These are phyloP conservation scores for Tachysurus fulvidraco DNA, from an alignment of 2,113 vertebrate genomes.

Conservation along the genomic window DNA sequence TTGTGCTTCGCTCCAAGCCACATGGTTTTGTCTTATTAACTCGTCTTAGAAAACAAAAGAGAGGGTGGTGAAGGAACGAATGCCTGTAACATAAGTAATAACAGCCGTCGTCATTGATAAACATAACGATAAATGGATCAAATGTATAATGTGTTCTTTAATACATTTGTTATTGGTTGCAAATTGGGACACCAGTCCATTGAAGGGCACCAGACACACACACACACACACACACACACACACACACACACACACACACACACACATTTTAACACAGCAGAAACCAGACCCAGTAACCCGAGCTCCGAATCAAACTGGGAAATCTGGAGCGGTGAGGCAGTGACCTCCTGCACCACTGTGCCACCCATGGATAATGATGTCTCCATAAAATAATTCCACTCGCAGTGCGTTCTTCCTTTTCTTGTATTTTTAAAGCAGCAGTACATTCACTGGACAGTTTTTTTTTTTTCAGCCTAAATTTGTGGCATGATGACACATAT, in stretches of 20 bases:
- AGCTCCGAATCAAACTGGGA: conserved; percentile 2
- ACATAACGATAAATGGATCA: neutral
- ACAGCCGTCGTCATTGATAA: neutral
- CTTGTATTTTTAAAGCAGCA: neutral
- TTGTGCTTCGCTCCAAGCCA: neutral
- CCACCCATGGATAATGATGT: neutral
- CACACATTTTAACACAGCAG: neutral
- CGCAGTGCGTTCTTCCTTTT: neutral
- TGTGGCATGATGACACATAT: neutral
- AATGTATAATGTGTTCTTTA: neutral
- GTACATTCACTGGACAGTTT: neutral
- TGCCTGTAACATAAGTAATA: neutral
- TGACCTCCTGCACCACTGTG: neutral
- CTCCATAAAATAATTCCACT: neutral
- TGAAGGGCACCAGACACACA: neutral
- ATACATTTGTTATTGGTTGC: neutral
- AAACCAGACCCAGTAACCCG: neutral
- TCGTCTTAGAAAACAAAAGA: neutral
- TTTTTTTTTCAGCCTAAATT: neutral
- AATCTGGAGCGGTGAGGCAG: neutral
- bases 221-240: neutral
- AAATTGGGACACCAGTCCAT: neutral
- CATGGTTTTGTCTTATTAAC: neutral
- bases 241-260: neutral
- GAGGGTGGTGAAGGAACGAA: neutral